These are phyloP conservation scores for Siniperca obscura DNA, from an alignment of 2,797 vertebrate genomes.

Conservation along the genomic window DNA sequence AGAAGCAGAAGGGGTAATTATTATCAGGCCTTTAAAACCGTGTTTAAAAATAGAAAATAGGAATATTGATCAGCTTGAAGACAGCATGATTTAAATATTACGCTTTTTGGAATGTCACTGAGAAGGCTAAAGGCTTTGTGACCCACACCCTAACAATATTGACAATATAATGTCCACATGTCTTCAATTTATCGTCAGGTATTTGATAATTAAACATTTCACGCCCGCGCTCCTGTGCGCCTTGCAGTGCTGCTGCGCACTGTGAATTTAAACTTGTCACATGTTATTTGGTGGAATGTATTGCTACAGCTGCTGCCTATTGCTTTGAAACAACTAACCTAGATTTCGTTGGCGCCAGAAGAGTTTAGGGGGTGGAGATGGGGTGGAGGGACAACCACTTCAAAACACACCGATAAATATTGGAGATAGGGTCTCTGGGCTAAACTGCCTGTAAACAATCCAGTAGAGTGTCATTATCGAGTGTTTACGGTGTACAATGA, in stretches of 20 bases:
- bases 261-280: constrained; percentile 69
- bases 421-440: constrained; percentile 62
- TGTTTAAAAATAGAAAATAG: neutral
- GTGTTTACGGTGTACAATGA: constrained; percentile 68
- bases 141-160: neutral
- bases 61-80: neutral
- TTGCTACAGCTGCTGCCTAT: constrained; percentile 72
- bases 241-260: constrained; percentile 13
- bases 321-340: constrained; percentile 68
- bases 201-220: neutral
- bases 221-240: neutral
- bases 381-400: constrained; percentile 31
- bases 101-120: neutral
- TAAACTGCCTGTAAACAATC: constrained; percentile 74
- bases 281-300: constrained; percentile 77
- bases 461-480: constrained; percentile 67
- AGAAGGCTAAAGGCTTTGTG: neutral
- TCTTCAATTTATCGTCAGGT: neutral
- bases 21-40: neutral
- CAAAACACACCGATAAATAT: constrained; percentile 66
- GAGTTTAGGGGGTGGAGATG: constrained; percentile 46
- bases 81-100: neutral
- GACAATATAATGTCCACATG: neutral
- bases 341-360: constrained; percentile 72
- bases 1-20: neutral